Evolutionary conservation across 1,140 invertebrate genomes (phyloP), one percentile per base, ranked within the genome.

Genomic region (Arion vulgaris): DNA sequence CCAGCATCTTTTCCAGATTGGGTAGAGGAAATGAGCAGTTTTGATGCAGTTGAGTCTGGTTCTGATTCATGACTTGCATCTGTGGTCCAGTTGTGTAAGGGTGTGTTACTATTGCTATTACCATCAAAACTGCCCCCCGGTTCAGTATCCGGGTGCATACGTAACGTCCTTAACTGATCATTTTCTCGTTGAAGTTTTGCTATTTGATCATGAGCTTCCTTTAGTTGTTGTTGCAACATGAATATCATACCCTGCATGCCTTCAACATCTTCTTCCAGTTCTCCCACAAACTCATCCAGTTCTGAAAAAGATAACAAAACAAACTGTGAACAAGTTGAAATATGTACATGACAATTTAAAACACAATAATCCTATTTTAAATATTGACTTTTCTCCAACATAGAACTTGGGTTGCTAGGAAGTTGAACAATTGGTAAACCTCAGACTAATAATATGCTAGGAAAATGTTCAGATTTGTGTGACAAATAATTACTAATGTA

Each of bases 201-300:
- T 34, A 90, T 84, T 74, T 89, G 87, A 74, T 92, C 91, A 68
- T 89, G 89, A 26, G 91, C 82, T 68, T 92, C 91, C 72, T 91
- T 90, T 5, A 99, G 91, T 91, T 99, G 97, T 90, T 97, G 96
- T 90, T 99, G 97, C 76, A 99, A 94, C 92, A 96, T 96, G 90
- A 97, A 95, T 87, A 99, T 98, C 80, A 98, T 99, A 89, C 96
- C 97, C 93, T 99, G 98, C 97, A 99, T 98, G 9, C 97, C 98
- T 92, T 99, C 98, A 23, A 99, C 96, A 92, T 99, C 98, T 92
- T 98, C 98, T 88, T 99, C 98, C 74, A 99, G 92, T 90, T 99
- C 98, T 92, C 97, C 96, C 39, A 99, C 93, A 91, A 99, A 97
- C 89, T 98, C 97, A 90, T 99, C 98, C 86, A 98, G 92, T 93